Percentiles rank a stretch among this genome's conserved stretches.
These are phyloP conservation scores for Sebastes trivittatus DNA, from an alignment of 2,797 vertebrate genomes.

Conservation along the genomic window DNA sequence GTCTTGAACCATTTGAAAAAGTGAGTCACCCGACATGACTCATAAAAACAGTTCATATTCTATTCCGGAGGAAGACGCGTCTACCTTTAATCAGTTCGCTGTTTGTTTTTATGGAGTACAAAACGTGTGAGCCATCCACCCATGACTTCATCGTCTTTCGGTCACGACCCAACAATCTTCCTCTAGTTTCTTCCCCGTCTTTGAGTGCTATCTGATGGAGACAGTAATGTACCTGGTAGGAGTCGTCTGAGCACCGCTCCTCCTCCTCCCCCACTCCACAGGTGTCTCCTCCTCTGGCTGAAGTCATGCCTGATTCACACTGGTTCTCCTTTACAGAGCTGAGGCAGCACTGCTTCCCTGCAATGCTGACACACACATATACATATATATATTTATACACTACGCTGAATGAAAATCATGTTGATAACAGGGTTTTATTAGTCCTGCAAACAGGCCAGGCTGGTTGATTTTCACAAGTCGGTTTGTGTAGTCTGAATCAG, in stretches of 20 bases:
- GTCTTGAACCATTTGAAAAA: neutral
- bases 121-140: neutral
- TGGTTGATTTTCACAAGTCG: neutral
- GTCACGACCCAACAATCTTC: neutral
- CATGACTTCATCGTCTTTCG: slow-evolving; percentile 2
- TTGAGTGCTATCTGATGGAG: neutral
- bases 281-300: slow-evolving; percentile 84
- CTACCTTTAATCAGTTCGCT: neutral
- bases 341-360: slow-evolving; percentile 90
- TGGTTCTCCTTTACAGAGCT: slow-evolving; percentile 86
- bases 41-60: neutral
- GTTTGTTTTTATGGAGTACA: slow-evolving; percentile 10
- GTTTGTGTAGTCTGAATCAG: no score
- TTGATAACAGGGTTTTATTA: neutral
- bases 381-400: neutral
- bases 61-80: neutral
- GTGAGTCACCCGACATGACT: slow-evolving; percentile 5
- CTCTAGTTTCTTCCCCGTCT: neutral
- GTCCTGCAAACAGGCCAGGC: neutral
- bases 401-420: neutral
- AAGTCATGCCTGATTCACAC: slow-evolving; percentile 87
- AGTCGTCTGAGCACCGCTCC: slow-evolving; percentile 79
- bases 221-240: slow-evolving; percentile 80
- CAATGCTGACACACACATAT: slow-evolving; percentile 75
- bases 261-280: slow-evolving; percentile 74